These are phyloP conservation scores for Emydocephalus ijimae DNA, from an alignment of 2,113 vertebrate species.

Conservation along the genomic window DNA sequence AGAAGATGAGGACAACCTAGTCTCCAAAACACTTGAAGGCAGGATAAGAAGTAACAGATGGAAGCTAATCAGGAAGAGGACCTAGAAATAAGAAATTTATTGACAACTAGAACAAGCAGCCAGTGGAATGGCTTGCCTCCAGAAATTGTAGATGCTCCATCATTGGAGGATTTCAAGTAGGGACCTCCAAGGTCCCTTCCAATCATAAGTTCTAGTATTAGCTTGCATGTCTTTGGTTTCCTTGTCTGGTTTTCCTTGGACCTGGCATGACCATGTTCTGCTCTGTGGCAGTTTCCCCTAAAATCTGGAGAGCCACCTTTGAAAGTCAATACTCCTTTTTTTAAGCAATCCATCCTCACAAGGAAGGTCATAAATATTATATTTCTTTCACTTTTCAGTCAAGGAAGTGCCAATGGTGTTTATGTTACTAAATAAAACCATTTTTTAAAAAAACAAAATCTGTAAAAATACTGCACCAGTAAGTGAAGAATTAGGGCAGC, in stretches of 20 bases:
- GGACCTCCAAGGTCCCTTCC: too few species aligned
- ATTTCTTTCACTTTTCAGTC: background rate
- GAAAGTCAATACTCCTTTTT: background rate
- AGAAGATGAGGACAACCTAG: too few species aligned
- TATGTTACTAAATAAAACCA: background rate
- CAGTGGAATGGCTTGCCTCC: too few species aligned
- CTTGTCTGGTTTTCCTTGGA: background rate
- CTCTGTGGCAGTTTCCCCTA: background rate
- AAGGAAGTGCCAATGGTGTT: background rate
- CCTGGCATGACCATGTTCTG: background rate
- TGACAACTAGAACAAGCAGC: too few species aligned
- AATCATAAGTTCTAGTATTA: too few species aligned
- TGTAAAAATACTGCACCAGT: background rate
- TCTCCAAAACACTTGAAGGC: too few species aligned
- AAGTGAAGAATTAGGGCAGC: background rate
- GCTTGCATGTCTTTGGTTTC: too few species aligned
- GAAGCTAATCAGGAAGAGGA: too few species aligned
- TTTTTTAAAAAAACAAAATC: background rate
- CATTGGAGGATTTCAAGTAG: too few species aligned
- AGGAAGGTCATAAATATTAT: background rate
- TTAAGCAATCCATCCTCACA: background rate
- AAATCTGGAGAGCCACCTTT: background rate
- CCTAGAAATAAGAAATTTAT: too few species aligned
- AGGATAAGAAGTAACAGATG: too few species aligned
- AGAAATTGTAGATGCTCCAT: too few species aligned